These are phyloP conservation scores for Acanthurus leucopareius DNA, from an alignment of 2,797 vertebrate genomes.

Conservation along the genomic window DNA sequence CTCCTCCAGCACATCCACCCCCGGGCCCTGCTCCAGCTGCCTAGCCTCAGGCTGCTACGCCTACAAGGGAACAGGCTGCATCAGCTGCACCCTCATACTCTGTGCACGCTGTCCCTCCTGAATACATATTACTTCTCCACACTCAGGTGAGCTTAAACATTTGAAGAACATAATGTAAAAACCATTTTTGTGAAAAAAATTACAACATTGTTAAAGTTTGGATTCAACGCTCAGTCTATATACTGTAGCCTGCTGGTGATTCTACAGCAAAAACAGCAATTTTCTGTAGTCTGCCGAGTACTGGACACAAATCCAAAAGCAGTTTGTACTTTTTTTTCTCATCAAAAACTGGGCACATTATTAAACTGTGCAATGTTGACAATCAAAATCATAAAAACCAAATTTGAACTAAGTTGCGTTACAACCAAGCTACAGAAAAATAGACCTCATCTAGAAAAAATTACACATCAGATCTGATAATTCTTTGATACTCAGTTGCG, in stretches of 20 bases:
- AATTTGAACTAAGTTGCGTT: neutral
- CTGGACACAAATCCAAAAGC: neutral
- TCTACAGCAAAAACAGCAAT: neutral
- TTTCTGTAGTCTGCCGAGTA: neutral
- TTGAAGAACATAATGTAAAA: constrained; percentile 11
- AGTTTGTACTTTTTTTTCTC: neutral
- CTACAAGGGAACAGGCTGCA: constrained; percentile 94
- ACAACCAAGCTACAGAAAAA: neutral
- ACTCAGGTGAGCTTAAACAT: constrained; percentile 78
- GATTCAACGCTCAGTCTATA: constrained; percentile 4
- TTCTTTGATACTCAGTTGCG: neutral
- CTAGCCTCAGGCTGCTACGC: constrained; percentile 90
- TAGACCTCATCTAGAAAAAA: neutral
- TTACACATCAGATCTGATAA: neutral
- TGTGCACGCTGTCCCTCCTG: constrained; percentile 91
- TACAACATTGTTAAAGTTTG: neutral
- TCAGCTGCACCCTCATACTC: constrained; percentile 90
- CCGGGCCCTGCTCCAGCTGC: constrained; percentile 91
- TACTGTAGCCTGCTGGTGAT: neutral
- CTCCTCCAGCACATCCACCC: constrained; percentile 93
- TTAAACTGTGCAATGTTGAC: neutral
- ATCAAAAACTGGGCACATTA: too few relatives aligned
- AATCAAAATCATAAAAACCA: neutral
- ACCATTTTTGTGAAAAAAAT: neutral
- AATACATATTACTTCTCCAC: constrained; percentile 92